Evolutionary conservation across 2,888 invertebrate species (phyloP).

Genomic region (Drosophila percnosoma): DNA sequence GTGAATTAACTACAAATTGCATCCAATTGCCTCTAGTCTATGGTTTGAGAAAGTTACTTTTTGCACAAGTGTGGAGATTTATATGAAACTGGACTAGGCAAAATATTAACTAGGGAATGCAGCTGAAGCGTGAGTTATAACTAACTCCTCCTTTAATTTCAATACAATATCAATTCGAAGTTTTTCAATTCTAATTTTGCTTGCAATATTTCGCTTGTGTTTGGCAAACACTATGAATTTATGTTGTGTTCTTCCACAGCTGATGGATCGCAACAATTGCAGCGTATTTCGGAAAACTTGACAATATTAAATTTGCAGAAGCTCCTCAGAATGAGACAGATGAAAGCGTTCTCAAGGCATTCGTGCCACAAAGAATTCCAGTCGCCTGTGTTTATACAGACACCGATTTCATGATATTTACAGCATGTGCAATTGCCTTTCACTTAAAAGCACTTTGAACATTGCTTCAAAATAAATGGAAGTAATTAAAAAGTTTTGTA

Average conservation of each 20-base stretch:
- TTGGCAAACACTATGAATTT: neutral
- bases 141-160: neutral
- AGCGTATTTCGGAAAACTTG: neutral
- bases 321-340: neutral
- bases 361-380: neutral
- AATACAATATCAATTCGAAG: neutral
- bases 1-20: neutral
- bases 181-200: neutral
- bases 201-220: neutral
- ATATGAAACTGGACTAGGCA: neutral
- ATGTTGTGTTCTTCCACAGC: neutral
- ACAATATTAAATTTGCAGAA: neutral
- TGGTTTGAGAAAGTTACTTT: neutral
- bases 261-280: neutral
- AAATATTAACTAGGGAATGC: neutral
- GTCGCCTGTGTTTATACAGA: neutral
- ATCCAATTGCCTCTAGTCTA: neutral
- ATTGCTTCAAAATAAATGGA: slow-evolving; percentile 24
- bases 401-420: neutral
- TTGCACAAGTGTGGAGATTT: neutral
- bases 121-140: neutral
- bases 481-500: slow-evolving; percentile 53
- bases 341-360: neutral
- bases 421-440: too few species aligned
- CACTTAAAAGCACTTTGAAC: neutral